Base-by-base conservation (phyloP, 2,113 vertebrate genomes). In the Lycaon pictus region DNA sequence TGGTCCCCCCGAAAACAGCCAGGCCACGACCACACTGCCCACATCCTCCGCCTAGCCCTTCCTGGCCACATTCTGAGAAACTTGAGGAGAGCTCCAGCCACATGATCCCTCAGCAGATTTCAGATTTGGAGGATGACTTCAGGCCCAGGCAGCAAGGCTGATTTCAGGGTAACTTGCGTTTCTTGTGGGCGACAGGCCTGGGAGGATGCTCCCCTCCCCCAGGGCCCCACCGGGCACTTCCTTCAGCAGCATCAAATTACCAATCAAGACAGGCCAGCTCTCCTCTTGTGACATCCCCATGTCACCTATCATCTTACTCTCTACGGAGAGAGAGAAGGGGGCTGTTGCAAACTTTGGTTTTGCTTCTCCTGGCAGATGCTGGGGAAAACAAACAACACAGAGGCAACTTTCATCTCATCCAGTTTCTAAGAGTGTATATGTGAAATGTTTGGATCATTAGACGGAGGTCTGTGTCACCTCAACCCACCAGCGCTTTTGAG, bases 61-160 rank as follows among this genome's bases (percentile, higher is more conserved):
- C 69, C 90, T 58, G 84, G 55, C 58, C 81, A 23, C 69, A n/a
- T 86, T 90, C 86, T 55, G 74, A 96, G 94, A 90, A 97, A 96
- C 86, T 55, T 0, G 25, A 96, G 94, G 58, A 32, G 25, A 3
- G 13, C 71, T 90, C 71, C 79, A 8, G 80, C 55, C 95, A 90
- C 71, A 60, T 82, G 97, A 93, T 20, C 88, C 43, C 74, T 69
- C 27, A 1, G 96, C 76, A 79, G 69, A 91, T 85, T 87, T 87
- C 92, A 90, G 90, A 88, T 77, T 80, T 87, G 90, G 95, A 97
- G 87, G 92, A 95, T 96, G 96, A 98, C 92, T 90, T 95, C 96
- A 95, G 84, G 97, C 92, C 17, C 19, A 27, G 91, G 71, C 83
- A 92, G 92, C 69, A 72, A 82, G 74, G 67, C 76, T 35, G 82